These are phyloP conservation scores for pig (Sus scrofa) DNA, from an alignment of 2,113 vertebrate genomes.

Conservation along the genomic window T2T-Sscrofa CM000822.6:6596501-6597000, in stretches of 20 bases:
- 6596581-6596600: neutral
- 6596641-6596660: neutral
- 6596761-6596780: neutral
- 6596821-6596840: neutral
- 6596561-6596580: neutral
- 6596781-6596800: neutral
- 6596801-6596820: neutral
- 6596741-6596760: neutral
- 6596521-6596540: neutral
- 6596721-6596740: too few relatives aligned
- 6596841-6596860: neutral
- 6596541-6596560: neutral
- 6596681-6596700: neutral
- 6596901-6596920: neutral
- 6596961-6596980: neutral
- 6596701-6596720: neutral
- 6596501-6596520: slow-evolving; percentile 46
- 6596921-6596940: neutral
- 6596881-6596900: neutral
- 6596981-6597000: too few relatives aligned
- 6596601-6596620: neutral
- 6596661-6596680: neutral
- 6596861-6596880: too few relatives aligned
- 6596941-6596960: neutral
- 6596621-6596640: neutral